Percentiles rank a stretch among this genome's conserved stretches.
phyloP scores from a whole-genome alignment of 2,113 vertebrate genomes.

The Bothrops jararaca region DNA sequence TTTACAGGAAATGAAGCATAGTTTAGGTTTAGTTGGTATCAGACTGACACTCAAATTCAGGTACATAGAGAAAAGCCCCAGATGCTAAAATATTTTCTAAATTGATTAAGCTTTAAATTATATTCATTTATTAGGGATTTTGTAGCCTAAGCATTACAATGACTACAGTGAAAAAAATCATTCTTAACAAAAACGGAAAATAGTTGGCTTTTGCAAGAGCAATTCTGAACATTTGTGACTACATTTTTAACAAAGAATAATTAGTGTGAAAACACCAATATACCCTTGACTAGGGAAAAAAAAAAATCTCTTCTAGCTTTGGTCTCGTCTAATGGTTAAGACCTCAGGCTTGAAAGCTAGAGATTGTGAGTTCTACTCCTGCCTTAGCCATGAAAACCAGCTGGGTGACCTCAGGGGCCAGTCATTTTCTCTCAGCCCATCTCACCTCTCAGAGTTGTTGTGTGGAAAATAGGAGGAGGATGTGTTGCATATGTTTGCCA shows the following conservation, averaged over 20 bases:
- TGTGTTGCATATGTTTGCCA: not conserved
- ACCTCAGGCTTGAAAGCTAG: not conserved
- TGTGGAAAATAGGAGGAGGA: not conserved
- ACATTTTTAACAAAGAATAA: not conserved
- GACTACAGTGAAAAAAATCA: not conserved
- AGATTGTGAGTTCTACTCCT: not conserved
- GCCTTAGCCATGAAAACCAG: not conserved
- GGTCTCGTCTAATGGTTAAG: not conserved
- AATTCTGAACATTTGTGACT: not conserved
- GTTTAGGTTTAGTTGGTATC: not conserved
- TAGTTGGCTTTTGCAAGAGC: not conserved
- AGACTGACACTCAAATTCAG: not conserved
- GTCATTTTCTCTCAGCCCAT: not conserved
- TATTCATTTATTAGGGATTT: not conserved
- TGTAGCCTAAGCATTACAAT: not conserved
- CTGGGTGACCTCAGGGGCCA: not conserved
- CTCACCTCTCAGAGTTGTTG: not conserved
- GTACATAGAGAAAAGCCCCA: not conserved
- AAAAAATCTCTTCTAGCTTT: not conserved
- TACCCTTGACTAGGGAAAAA: not conserved
- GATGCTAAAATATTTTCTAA: not conserved
- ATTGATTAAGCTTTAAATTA: not conserved
- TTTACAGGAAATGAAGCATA: not conserved
- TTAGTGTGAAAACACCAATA: not conserved
- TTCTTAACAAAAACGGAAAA: not conserved